phyloP scores from a whole-genome alignment of 2,113 vertebrate species.

The Daboia siamensis region DNA sequence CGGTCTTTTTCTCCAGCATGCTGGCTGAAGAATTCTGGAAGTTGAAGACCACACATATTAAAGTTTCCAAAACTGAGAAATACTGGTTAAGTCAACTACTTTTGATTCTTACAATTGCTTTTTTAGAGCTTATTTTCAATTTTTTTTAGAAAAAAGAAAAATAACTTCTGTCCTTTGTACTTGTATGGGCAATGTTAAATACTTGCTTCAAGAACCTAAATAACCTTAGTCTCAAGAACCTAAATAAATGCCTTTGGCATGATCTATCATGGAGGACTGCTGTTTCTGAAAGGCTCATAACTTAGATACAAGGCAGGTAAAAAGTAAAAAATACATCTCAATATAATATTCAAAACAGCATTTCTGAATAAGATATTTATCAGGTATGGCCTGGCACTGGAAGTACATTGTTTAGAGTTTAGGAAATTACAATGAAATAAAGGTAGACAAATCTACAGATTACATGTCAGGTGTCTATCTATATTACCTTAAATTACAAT shows the following conservation, averaged over 20 bases:
- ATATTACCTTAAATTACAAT: neutral
- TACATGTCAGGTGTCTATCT: neutral
- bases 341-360: neutral
- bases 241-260: neutral
- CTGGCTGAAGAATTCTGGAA: neutral
- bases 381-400: neutral
- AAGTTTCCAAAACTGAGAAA: neutral
- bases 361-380: neutral
- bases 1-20: neutral
- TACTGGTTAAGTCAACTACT: neutral
- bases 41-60: neutral
- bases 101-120: neutral
- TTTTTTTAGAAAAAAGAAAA: neutral
- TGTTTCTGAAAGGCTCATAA: neutral
- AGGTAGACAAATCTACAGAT: neutral
- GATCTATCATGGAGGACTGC: neutral
- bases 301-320: neutral
- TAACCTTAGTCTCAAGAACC: neutral
- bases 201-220: neutral
- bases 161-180: neutral
- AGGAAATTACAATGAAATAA: neutral
- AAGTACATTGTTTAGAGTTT: neutral
- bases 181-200: neutral
- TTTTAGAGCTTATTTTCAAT: neutral
- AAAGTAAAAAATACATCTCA: neutral